Conservation (phyloP, 2,113 vertebrate genomes). For the Pholis gunnellus region DNA sequence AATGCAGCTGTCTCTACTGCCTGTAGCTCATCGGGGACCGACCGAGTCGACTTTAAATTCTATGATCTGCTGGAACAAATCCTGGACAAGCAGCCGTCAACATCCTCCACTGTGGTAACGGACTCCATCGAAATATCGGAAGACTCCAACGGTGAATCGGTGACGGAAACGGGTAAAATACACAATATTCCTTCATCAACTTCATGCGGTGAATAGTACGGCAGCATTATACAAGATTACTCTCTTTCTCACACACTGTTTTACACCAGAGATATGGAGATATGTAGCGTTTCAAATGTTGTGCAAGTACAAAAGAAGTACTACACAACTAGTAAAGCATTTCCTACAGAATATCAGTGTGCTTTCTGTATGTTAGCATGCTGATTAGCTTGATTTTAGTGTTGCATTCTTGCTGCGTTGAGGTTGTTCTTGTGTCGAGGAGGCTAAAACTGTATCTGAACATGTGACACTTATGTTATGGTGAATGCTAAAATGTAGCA, state of each 20-base stretch:
- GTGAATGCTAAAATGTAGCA: no score
- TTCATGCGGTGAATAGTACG: neutral
- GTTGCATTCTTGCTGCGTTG: neutral
- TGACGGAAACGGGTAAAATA: constrained; percentile 64
- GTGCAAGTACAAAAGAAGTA: neutral
- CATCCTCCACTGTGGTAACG: constrained; percentile 25
- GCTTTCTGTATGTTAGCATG: neutral
- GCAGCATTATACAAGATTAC: neutral
- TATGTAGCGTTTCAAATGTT: neutral
- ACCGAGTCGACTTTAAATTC: constrained; percentile 79
- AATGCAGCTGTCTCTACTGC: accelerated
- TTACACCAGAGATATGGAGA: neutral
- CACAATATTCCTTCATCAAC: neutral
- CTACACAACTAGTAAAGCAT: neutral
- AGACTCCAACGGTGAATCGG: constrained; percentile 67
- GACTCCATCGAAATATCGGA: constrained; percentile 79
- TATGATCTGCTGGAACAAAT: constrained; percentile 82
- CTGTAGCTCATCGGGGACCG: constrained; percentile 69
- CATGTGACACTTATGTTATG: no score
- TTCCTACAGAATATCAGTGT: neutral
- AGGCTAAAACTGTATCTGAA: neutral
- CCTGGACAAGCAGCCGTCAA: constrained; percentile 77
- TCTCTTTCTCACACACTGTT: neutral
- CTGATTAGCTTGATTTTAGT: neutral
- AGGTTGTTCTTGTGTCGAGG: neutral